phyloP scores from a whole-genome alignment of 1,140 invertebrate species.

The Drosophila sucinea region DNA sequence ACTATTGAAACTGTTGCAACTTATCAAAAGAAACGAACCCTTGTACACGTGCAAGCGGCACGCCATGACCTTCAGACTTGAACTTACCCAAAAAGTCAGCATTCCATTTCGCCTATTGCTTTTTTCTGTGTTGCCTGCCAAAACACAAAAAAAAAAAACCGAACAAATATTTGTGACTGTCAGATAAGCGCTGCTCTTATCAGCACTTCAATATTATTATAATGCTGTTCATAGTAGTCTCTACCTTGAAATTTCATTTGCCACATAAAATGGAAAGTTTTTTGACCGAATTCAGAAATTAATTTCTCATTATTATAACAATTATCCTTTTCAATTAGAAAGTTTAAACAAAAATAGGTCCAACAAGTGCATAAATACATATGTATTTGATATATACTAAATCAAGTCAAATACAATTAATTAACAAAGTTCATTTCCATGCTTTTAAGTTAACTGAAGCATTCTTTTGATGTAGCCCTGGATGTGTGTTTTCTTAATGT shows the following conservation, averaged over 20 bases:
- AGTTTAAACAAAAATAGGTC: no score
- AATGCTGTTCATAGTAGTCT: constrained; percentile 43
- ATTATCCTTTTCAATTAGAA: no score
- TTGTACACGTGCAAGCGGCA: constrained; percentile 6
- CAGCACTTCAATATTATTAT: constrained; percentile 46
- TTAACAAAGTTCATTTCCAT: no score
- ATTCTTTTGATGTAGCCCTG: no score
- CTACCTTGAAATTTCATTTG: constrained; percentile 44
- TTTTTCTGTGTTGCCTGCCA: constrained; percentile 7
- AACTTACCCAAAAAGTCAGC: constrained; percentile 35
- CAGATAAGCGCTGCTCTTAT: constrained; percentile 39
- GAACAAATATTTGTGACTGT: constrained; percentile 47
- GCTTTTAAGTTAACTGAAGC: no score
- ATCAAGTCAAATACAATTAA: no score
- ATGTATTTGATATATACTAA: no score
- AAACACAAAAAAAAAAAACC: constrained; percentile 16
- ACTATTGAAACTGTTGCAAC: constrained; percentile 12
- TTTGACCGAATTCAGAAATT: not conserved
- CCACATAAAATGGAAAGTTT: constrained; percentile 1
- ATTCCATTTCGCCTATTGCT: constrained; percentile 10
- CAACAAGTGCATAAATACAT: no score
- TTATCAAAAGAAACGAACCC: constrained; percentile 29
- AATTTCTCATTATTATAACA: no score
- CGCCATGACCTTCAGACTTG: constrained; percentile 46
- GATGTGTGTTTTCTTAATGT: no score